phyloP scores from a whole-genome alignment of 2,888 invertebrate genomes.

The Lycocerus yunnanus region DNA sequence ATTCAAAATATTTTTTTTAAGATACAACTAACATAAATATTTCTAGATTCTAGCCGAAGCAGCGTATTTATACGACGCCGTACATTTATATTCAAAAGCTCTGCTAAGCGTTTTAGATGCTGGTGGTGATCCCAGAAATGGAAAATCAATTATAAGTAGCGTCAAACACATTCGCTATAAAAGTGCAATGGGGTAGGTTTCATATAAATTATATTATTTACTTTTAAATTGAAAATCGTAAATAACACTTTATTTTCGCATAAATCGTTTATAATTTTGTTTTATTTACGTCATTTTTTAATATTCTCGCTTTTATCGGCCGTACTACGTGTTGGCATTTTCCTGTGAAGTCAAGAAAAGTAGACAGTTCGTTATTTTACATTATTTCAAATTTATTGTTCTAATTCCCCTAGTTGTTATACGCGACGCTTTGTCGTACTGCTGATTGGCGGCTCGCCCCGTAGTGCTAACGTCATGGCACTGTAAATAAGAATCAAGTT shows the following conservation, averaged over 20 bases:
- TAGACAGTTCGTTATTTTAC: too few relatives aligned
- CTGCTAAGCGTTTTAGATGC: constrained; percentile 70
- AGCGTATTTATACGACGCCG: constrained; percentile 92
- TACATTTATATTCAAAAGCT: constrained; percentile 87
- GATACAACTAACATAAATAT: not conserved
- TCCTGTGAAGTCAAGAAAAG: not conserved
- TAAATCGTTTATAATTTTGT: not conserved
- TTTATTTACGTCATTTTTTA: not conserved
- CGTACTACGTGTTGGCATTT: not conserved
- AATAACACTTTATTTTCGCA: not conserved
- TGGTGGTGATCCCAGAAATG: constrained; percentile 76
- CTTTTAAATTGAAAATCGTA: not conserved
- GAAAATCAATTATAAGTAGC: constrained; percentile 77
- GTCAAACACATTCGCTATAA: constrained; percentile 79
- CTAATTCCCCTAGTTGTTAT: too few relatives aligned
- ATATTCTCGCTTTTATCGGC: not conserved
- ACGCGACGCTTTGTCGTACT: too few relatives aligned
- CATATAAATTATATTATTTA: not conserved
- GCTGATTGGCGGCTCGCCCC: too few relatives aligned
- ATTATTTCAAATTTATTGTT: too few relatives aligned
- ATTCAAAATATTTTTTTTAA: not conserved
- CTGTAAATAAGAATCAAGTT: too few relatives aligned
- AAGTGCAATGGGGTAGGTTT: constrained; percentile 80
- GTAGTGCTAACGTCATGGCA: too few relatives aligned
- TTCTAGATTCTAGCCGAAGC: constrained; percentile 83